Evolutionary conservation across 2,797 vertebrate genomes (phyloP), one percentile per base, ranked within the genome.

Genomic region (Ceyx erithaca): DNA sequence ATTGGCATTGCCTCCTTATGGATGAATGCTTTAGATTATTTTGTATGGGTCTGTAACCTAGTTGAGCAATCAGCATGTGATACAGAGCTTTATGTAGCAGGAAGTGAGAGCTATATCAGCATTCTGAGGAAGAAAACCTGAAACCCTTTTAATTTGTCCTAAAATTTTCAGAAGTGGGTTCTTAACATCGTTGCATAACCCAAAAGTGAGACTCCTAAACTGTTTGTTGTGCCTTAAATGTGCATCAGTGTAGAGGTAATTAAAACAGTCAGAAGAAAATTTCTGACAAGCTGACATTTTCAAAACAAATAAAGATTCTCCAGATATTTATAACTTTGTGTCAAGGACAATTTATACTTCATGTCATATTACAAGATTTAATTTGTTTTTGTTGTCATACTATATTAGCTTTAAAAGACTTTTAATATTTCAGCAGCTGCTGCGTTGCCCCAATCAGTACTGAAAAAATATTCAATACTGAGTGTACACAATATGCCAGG

Each of bases 331-430:
- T 94, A 93, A 94, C 68, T 95, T 92, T 85, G 62, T 89, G 92
- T 94, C 93, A 94, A 90, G 92, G 88, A 80, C 86, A 96, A 94
- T 96, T 94, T 94, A 94, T 93, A 85, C 54, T 94, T 69, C 48
- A 22, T 94, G 94, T 90, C 94, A 85, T 87, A 94, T 90, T 95
- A 94, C 95, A 96, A 94, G 90, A 94, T 96, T 94, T 92, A 94
- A 92, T 96, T 95, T 96, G 93, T 77, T 96, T 95, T 94, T 95
- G 90, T 95, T 94, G 94, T 94, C 95, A 94, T 94, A 89, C 21
- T 90, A 40, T 93, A 89, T 96, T 94, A 96, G 55, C 69, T 95
- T 80, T 87, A 87, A 87, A 93, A 92, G 86, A 84, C 79, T 92
- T 93, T 20, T 87, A 92, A 94, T 95, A 89, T 94, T 93, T 95